phyloP scores from a whole-genome alignment of 2,113 vertebrate species.

The Verasper variegatus region DNA sequence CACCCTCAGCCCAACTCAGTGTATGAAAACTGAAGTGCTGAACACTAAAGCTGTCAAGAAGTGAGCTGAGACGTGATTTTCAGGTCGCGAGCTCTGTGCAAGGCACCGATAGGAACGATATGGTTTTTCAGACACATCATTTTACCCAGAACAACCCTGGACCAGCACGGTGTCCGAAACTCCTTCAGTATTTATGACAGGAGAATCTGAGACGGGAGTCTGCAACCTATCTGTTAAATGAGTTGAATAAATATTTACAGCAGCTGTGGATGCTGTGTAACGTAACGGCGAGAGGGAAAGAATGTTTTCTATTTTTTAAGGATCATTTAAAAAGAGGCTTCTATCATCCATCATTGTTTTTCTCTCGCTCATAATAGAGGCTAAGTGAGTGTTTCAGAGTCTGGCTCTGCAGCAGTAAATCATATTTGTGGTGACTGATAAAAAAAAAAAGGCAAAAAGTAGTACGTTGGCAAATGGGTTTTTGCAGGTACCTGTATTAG shows the following conservation, averaged over 20 bases:
- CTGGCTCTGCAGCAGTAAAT: background rate
- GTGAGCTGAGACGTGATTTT: background rate
- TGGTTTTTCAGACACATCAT: background rate
- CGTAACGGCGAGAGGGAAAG: background rate
- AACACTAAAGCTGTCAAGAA: background rate
- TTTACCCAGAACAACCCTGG: background rate
- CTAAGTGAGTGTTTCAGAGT: too few relatives aligned
- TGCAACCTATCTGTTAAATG: conserved; percentile 2
- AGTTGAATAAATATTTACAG: conserved; percentile 36
- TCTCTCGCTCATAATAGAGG: too few relatives aligned
- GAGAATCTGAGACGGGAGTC: background rate
- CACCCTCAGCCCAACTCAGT: background rate
- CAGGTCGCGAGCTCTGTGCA: background rate
- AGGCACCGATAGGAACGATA: background rate
- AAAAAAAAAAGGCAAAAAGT: background rate
- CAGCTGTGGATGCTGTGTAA: conserved; percentile 8
- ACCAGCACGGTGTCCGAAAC: background rate
- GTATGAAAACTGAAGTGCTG: background rate
- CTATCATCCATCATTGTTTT: background rate
- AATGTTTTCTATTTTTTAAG: background rate
- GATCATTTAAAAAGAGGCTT: background rate
- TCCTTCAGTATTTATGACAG: conserved; percentile 21
- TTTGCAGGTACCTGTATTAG: too few relatives aligned
- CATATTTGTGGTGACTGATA: background rate
- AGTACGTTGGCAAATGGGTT: background rate